Conservation (phyloP, 2,888 invertebrate species). For the Metalampra italica region DNA sequence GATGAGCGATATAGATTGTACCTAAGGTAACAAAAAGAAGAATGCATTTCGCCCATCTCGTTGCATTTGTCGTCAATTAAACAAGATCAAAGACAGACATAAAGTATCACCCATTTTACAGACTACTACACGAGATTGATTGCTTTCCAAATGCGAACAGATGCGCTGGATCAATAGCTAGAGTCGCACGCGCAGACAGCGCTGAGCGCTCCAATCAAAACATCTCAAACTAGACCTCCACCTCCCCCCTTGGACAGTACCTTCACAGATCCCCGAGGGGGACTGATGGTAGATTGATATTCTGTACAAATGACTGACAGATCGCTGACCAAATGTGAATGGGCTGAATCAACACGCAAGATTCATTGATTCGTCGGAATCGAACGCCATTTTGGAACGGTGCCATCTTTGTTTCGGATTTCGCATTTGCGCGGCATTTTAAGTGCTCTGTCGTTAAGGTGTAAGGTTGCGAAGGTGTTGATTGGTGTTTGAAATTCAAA, state of each 20-base stretch:
- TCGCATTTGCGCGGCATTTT: constrained; percentile 9
- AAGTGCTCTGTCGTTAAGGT: constrained; percentile 9
- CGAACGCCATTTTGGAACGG: constrained; percentile 17
- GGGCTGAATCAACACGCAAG: constrained; percentile 9
- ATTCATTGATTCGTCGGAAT: constrained; percentile 19
- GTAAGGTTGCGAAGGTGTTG: constrained; percentile 6
- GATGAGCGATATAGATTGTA: too few relatives aligned
- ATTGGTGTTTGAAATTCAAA: not conserved
- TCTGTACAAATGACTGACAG: constrained; percentile 9
- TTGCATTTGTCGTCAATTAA: not conserved
- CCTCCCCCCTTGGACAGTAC: not conserved
- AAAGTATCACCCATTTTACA: not conserved
- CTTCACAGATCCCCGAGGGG: not conserved
- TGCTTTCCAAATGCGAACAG: constrained; percentile 7
- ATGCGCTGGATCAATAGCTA: constrained; percentile 7
- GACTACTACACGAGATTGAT: constrained; percentile 3
- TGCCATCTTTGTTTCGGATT: constrained; percentile 23
- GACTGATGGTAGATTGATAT: constrained; percentile 1
- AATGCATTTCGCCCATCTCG: too few relatives aligned
- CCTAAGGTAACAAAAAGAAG: too few relatives aligned
- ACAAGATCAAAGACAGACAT: not conserved
- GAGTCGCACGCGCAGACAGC: constrained; percentile 11
- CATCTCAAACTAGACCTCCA: not conserved
- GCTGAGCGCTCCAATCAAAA: constrained; percentile 13
- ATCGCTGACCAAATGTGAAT: constrained; percentile 18